These are phyloP conservation scores for Drosophila eugracilis DNA, from an alignment of 1,140 invertebrate genomes.

Conservation along the genomic window DNA sequence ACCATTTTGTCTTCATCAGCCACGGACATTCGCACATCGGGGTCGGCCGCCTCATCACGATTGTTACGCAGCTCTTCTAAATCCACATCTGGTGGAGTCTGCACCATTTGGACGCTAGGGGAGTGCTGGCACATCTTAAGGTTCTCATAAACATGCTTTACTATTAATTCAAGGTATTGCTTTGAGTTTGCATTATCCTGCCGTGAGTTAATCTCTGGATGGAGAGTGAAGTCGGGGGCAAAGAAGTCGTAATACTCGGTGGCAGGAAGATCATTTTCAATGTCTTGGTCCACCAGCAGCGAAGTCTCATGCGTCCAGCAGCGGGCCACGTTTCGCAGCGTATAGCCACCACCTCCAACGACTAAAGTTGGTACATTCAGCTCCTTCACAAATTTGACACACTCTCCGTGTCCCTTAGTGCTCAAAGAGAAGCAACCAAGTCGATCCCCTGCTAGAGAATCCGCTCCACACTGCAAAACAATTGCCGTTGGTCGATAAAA, in stretches of 20 bases:
- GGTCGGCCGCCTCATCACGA: constrained; percentile 92
- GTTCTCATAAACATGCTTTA: constrained; percentile 94
- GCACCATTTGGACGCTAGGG: constrained; percentile 96
- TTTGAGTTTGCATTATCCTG: constrained; percentile 97
- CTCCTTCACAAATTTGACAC: constrained; percentile 98
- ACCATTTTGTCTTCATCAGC: constrained; percentile 94
- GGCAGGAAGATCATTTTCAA: constrained; percentile 96
- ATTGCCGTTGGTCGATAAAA: constrained; percentile 98
- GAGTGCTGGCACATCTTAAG: constrained; percentile 95
- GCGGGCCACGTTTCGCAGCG: constrained; percentile 97
- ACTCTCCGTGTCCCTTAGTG: constrained; percentile 94
- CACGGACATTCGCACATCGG: constrained; percentile 92
- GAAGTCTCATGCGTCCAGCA: constrained; percentile 99
- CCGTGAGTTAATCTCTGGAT: constrained; percentile 92
- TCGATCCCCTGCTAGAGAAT: constrained; percentile 97
- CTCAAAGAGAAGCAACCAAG: constrained; percentile 88
- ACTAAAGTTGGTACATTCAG: constrained; percentile 97
- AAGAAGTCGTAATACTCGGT: constrained; percentile 98
- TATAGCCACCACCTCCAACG: constrained; percentile 94
- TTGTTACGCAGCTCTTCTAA: constrained; percentile 88
- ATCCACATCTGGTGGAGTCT: constrained; percentile 92
- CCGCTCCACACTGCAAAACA: constrained; percentile 99
- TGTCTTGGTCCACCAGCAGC: constrained; percentile 94
- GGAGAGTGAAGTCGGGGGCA: constrained; percentile 96
- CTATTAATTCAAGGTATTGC: constrained; percentile 95